Base-by-base conservation (phyloP, 2,888 invertebrate species). In the Brachypalpus laphriformis region DNA sequence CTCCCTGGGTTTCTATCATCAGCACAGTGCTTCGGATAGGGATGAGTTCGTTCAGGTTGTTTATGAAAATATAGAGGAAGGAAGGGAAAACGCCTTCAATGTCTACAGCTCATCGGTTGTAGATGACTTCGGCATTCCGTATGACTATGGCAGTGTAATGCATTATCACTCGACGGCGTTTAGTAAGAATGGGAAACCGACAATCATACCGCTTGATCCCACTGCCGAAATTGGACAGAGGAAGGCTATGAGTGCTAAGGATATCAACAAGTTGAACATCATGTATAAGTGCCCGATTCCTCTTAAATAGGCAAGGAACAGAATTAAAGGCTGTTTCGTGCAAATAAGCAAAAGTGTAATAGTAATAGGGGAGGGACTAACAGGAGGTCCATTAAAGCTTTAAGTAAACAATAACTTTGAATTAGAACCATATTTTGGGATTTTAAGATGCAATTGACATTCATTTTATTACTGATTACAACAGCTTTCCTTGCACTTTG, bases 61-160 rank as follows among this genome's bases (percentile, higher is more conserved):
- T 2, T 82, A 83, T 70, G 91, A 91, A 31, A 91, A 92, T 70
- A 91, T 92, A 14, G 11, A 90, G 89, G 72, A 90, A 93, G 96
- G 95, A 0, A 93, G 93, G 6, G 93, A 94, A 87, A 91, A 91
- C 63, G 96, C 96, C 91, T 97, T 96, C 90, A 93, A 93, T 74
- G 96, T 96, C 89, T 93, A 94, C 0, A 92, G 93, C 18, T 89
- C 92, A 3, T 90, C 92, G 2, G 92, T 91, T 14, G 93, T 94
- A 0, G 93, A 94, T 63, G 94, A 94, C 45, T 96, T 93, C 89
- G 95, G 94, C 0, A 93, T 96, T 63, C 91, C 93, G 0, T 97
- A 96, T 88, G 96, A 97, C 90, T 96, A 95, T 90, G 93, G 94
- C 87, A 96, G 96, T 87, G 95, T 97, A 0, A 95, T 97, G 96